phyloP scores from a whole-genome alignment of 2,888 invertebrate genomes.

The Tanytarsus gracilentus region DNA sequence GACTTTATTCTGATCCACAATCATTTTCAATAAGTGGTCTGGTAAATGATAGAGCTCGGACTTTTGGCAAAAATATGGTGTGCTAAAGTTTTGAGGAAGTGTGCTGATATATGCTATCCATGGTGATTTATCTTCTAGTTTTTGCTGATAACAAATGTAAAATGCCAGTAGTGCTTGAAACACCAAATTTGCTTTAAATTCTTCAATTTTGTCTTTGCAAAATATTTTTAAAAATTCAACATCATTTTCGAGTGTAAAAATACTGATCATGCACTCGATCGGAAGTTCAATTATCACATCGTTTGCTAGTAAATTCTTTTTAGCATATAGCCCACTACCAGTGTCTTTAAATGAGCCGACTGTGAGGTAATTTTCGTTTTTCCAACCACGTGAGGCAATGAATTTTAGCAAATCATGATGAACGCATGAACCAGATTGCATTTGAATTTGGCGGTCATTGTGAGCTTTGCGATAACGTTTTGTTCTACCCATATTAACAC shows the following conservation, averaged over 20 bases:
- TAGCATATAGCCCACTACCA: constrained; percentile 66
- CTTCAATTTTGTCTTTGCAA: constrained; percentile 37
- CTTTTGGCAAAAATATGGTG: constrained; percentile 57
- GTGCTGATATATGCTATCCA: constrained; percentile 60
- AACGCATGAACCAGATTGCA: not conserved
- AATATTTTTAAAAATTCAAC: constrained; percentile 47
- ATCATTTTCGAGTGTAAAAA: constrained; percentile 50
- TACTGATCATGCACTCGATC: constrained; percentile 50
- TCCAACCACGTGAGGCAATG: constrained; percentile 45
- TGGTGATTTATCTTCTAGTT: constrained; percentile 47
- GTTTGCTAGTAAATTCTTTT: constrained; percentile 46
- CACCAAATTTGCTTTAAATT: constrained; percentile 41
- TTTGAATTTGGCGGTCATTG: not conserved
- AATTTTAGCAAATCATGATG: constrained; percentile 24
- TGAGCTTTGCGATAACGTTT: not conserved
- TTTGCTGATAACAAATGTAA: constrained; percentile 61
- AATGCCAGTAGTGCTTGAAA: constrained; percentile 66
- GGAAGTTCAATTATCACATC: constrained; percentile 55
- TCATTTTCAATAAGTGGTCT: constrained; percentile 47
- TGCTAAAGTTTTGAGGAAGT: constrained; percentile 56
- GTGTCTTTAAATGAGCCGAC: constrained; percentile 55
- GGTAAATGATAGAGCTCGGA: constrained; percentile 51
- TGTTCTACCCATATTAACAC: constrained; percentile 24
- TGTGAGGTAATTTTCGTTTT: constrained; percentile 48
- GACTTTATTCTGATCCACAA: constrained; percentile 47